Conservation (phyloP, 1,140 invertebrate genomes). For the Battus philenor region DNA sequence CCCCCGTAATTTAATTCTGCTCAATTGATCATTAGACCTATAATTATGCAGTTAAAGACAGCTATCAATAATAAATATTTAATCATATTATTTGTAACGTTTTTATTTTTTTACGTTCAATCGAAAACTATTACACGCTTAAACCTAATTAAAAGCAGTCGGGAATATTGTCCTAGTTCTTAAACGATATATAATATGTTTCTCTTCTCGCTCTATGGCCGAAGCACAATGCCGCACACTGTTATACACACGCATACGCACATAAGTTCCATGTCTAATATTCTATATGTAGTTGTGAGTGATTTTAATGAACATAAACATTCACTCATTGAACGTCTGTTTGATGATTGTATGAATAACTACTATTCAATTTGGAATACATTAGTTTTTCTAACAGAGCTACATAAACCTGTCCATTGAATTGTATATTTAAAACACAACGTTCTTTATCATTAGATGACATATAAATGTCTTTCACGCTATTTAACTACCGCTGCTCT, state of each 20-base stretch:
- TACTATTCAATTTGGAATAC: not conserved
- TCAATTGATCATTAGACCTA: constrained; percentile 10
- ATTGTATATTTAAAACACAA: too few species aligned
- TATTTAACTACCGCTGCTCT: constrained; percentile 23
- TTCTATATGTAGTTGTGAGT: constrained; percentile 18
- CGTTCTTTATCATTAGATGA: constrained; percentile 7
- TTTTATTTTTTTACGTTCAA: not conserved
- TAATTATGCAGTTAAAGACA: constrained; percentile 7
- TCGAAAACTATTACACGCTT: constrained; percentile 10
- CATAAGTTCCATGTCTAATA: constrained; percentile 15
- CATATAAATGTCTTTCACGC: constrained; percentile 36
- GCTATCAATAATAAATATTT: constrained; percentile 8
- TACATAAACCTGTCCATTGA: too few species aligned
- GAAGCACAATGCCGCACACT: constrained; percentile 55
- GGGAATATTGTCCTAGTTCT: constrained; percentile 58
- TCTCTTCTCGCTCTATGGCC: constrained; percentile 62
- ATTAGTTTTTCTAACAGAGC: too few species aligned
- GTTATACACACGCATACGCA: constrained; percentile 30
- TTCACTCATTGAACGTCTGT: constrained; percentile 28
- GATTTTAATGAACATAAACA: constrained; percentile 26
- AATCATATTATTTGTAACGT: not conserved
- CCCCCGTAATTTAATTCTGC: constrained; percentile 8
- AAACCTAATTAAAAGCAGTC: constrained; percentile 44
- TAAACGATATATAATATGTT: constrained; percentile 57
- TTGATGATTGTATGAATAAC: not conserved